A percentile compares a stretch with the other conserved stretches of the same genome.
Conservation (phyloP, 2,797 vertebrate species). For the Hypotaenidia okinawae region DNA sequence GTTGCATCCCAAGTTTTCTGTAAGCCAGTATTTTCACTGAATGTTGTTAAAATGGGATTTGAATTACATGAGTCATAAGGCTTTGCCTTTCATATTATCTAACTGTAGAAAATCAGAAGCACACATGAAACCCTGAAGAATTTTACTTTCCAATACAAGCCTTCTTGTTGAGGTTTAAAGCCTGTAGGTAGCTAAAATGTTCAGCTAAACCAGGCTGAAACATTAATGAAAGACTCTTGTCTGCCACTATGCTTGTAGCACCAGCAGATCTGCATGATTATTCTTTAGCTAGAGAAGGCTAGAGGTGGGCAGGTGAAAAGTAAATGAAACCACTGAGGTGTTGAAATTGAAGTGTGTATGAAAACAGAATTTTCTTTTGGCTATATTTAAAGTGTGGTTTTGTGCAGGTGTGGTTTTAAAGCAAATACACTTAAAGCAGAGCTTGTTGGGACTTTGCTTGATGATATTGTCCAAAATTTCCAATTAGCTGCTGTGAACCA, state of each 20-base stretch:
- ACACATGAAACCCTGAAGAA: background rate
- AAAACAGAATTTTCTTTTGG: background rate
- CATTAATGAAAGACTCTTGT: background rate
- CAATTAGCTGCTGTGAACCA: background rate
- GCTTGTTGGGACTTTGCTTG: background rate
- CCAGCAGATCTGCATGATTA: background rate
- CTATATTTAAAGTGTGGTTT: background rate
- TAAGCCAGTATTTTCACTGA: background rate
- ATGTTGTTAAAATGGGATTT: background rate
- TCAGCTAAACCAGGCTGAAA: background rate
- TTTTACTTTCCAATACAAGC: background rate
- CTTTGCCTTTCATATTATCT: background rate
- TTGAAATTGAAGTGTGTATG: background rate
- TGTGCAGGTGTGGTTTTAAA: conserved; percentile 20
- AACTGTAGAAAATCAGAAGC: background rate
- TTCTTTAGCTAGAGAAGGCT: background rate
- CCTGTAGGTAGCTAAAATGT: accelerated
- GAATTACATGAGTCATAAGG: background rate
- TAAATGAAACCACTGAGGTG: background rate
- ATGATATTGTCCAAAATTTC: background rate
- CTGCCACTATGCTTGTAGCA: background rate
- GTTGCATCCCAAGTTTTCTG: background rate
- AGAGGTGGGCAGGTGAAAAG: background rate
- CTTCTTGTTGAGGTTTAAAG: background rate
- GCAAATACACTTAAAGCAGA: background rate